phyloP scores from a whole-genome alignment of 2,113 vertebrate genomes.

The Upupa epops region DNA sequence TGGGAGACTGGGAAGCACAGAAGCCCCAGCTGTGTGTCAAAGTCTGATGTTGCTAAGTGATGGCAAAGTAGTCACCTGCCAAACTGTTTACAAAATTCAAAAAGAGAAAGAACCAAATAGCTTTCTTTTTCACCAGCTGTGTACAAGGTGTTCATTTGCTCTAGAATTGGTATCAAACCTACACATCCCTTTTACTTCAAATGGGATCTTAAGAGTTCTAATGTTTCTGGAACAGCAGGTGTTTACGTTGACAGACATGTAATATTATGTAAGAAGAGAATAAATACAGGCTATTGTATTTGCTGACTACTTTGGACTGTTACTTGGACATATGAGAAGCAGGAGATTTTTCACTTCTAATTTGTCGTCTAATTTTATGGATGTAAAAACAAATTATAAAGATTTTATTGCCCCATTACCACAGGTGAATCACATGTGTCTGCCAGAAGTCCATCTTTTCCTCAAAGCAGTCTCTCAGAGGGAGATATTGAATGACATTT shows the following conservation, averaged over 20 bases:
- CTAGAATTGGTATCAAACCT: neutral
- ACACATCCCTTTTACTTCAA: neutral
- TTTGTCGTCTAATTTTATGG: neutral
- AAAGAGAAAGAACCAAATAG: neutral
- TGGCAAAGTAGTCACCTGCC: neutral
- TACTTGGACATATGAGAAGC: neutral
- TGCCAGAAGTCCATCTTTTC: neutral
- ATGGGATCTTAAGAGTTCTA: neutral
- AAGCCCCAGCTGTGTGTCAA: neutral
- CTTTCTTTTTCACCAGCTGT: neutral
- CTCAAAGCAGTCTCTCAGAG: neutral
- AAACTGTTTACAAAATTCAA: neutral
- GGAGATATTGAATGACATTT: conserved; percentile 4
- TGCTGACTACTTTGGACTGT: neutral
- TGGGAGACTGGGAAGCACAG: neutral
- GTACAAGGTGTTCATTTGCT: neutral
- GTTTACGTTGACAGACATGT: neutral
- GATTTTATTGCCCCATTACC: neutral
- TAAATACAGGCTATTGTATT: neutral
- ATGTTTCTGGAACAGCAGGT: neutral
- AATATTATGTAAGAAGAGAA: neutral
- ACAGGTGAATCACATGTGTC: neutral
- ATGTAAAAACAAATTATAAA: neutral
- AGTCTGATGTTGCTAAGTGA: neutral
- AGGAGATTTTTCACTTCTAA: conserved; percentile 2